Evolutionary conservation across 2,797 vertebrate species (phyloP), one percentile per base, ranked within the genome.

Genomic region (Clarias pachynema): DNA sequence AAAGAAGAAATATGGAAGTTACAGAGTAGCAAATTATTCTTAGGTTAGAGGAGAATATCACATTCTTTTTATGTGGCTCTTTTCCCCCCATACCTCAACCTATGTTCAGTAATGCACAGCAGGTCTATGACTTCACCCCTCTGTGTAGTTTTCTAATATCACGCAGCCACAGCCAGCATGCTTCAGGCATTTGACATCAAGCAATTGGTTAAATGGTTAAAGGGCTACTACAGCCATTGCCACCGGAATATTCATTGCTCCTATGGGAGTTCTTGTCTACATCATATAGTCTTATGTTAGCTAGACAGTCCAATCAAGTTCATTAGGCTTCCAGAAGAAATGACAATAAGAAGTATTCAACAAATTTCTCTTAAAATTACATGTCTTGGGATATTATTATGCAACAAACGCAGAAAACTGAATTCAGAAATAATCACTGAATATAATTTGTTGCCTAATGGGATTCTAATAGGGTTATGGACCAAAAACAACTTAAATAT

Each of bases 401-500:
- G 79, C 72, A 57, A 72, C 72, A 44, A 62, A 72, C 44, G 20
- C 56, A 56, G 56, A 59, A 49, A 29, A 81, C 82, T 78, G 63
- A 75, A 80, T 79, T 75, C 63, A 16, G 22, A n/a, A 69, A 82
- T 59, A 84, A 74, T 79, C 65, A 81, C 9, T 6, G 20, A 82
- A 56, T 62, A 59, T 62, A 57, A 66, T 59, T 68, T 75, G 57
- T 57, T 60, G 10, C 34, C 22, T 74, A 80, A 49, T 66, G 29
- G 78, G 68, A 83, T 89, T 86, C 85, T 40, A 87, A 86, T 66
- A 37, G 78, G 86, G 89, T 84, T 85, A 59, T 31, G 62, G 68
- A 78, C 83, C 62, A 83, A 74, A 88, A 87, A 87, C 79, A 86
- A 88, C 89, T 73, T 85, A 86, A 85, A 91, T 91, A 85, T 90